Base-by-base conservation (phyloP, 2,888 invertebrate species). In the Eledona agricola region DNA sequence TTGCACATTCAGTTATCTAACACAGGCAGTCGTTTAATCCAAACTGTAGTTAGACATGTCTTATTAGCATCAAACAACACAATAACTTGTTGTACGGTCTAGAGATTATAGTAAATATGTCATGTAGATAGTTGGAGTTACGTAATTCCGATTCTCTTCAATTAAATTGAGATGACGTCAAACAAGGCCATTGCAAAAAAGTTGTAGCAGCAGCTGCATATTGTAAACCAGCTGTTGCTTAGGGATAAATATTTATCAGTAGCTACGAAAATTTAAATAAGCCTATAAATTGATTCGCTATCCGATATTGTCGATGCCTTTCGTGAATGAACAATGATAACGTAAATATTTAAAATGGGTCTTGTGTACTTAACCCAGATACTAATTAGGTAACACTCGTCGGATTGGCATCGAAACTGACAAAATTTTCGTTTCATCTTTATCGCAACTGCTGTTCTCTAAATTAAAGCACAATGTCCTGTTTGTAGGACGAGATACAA, bases 141-240 rank as follows among this genome's bases (percentile, higher is more conserved):
- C 15, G 16, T 38, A 38, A 25, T 25, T 25, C 26, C 26, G 7
- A 25, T 23, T 23, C 16, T 16, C 31, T n/a, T 13, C 25, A 7
- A 25, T 38, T 25, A 38, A 15, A 15, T 38, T 25, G 26, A 23
- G 25, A 23, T 25, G 25, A 25, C 38, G 38, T 38, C 38, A 38
- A 25, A 26, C 38, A 25, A 38, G 38, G 38, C 15, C 38, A 38
- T 7, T 25, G 25, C 10, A 25, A 38, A 38, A 37, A 38, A 20
- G 15, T 25, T 32, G 7, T 17, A 32, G 31, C 31, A 17, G 31
- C 31, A 32, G 31, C 31, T 32, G 31, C 31, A 32, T 32, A 17
- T 32, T 32, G 31, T 13, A 35, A 35, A 20, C 23, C 38, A 38
- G 38, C 38, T 38, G 38, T 38, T 38, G 16, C 38, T 23, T 23